phyloP scores from a whole-genome alignment of 1,140 invertebrate species.

The Ladona fulva region DNA sequence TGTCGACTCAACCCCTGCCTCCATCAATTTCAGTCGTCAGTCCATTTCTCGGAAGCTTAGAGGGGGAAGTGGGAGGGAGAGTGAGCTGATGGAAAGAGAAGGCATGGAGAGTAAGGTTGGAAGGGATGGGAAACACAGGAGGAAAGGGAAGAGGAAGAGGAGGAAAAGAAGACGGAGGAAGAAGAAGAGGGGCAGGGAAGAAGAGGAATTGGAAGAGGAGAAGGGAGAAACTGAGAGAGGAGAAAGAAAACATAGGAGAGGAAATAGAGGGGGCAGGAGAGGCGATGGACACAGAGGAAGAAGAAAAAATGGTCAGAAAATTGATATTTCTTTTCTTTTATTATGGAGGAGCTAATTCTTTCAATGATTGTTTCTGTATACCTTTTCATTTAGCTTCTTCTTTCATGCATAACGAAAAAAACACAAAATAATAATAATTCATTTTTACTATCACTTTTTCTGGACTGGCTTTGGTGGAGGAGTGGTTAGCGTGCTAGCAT shows the following conservation, averaged over 20 bases:
- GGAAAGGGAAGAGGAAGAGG: conserved; percentile 25
- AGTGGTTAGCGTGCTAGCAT: too few species aligned
- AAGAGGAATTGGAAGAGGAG: neutral
- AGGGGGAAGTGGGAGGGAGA: neutral
- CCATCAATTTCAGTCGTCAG: too few species aligned
- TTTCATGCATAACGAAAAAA: too few species aligned
- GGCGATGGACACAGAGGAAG: conserved; percentile 25
- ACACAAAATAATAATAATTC: too few species aligned
- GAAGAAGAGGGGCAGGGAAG: neutral
- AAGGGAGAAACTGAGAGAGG: neutral
- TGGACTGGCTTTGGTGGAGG: too few species aligned
- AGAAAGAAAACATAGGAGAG: neutral
- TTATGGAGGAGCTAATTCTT: too few species aligned
- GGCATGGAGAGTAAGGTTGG: conserved; percentile 30
- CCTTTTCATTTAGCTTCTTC: too few species aligned
- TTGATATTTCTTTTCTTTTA: too few species aligned
- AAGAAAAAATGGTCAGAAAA: conserved; percentile 19
- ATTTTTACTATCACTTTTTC: too few species aligned
- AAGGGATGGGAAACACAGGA: conserved; percentile 29
- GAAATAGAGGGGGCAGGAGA: conserved; percentile 12
- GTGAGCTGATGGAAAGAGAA: neutral
- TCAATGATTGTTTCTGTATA: too few species aligned
- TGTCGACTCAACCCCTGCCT: too few species aligned
- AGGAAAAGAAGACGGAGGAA: conserved; percentile 24
- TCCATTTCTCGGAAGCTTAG: neutral